Percentiles rank a stretch among this genome's conserved stretches.
Evolutionary conservation across 1,140 invertebrate species (phyloP).

Genomic region (Trichonephila inaurata): DNA sequence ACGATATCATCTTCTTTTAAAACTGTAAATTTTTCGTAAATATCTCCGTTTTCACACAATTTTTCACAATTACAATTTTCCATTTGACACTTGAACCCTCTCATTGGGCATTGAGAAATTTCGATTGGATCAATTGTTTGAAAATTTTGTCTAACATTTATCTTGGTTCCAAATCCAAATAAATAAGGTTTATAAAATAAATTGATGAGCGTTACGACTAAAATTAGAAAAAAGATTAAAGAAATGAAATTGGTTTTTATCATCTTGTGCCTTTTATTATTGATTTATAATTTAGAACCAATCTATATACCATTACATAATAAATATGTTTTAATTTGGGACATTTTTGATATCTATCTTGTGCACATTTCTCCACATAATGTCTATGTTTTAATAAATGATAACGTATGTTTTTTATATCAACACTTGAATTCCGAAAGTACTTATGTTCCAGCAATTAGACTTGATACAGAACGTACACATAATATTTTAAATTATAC

Average conservation of each 20-base stretch:
- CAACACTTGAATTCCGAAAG: not conserved
- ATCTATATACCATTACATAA: not conserved
- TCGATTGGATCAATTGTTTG: not conserved
- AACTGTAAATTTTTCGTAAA: not conserved
- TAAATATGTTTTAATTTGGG: not conserved
- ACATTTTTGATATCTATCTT: not conserved
- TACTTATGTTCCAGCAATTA: not conserved
- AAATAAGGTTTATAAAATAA: not conserved
- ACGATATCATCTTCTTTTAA: not conserved
- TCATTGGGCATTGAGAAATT: not conserved
- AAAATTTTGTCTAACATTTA: too few relatives aligned
- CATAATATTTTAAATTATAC: not conserved
- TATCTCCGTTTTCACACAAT: not conserved
- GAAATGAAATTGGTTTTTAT: constrained; percentile 24
- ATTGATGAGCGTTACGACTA: not conserved
- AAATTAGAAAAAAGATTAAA: not conserved
- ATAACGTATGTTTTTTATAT: not conserved
- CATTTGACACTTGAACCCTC: not conserved
- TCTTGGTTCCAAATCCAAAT: not conserved
- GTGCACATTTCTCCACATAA: not conserved
- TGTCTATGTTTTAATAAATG: not conserved
- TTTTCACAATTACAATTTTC: not conserved
- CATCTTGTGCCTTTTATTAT: constrained; percentile 22
- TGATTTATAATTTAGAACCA: not conserved
- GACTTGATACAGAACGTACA: not conserved